Base-by-base conservation (phyloP, 2,113 vertebrate genomes). In the Calyptomena viridis region DNA sequence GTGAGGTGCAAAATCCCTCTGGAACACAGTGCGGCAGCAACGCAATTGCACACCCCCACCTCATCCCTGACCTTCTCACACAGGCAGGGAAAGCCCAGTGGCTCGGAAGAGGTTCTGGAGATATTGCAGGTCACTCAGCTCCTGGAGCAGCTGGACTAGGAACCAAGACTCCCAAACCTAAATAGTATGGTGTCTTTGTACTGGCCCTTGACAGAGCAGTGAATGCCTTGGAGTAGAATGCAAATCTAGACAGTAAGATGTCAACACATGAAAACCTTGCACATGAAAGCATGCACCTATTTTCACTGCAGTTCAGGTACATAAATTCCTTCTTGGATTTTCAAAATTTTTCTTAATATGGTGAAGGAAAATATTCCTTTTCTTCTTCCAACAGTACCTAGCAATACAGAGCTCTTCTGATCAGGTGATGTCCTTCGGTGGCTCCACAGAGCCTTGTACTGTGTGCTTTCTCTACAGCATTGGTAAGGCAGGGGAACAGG, bases 351-450 rank as follows among this genome's bases (percentile, higher is more conserved):
- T 84, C 22, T 37, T 82, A 69, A 24, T 3, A 10, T 2, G 1
- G 22, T 22, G 52, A 72, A 81, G 44, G 27, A 78, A 81, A 87
- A 72, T 8, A 39, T 16, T 83, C 0, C 24, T 73, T 53, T 69
- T 93, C 17, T 62, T 82, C 25, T 87, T 84, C 78, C 56, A 71
- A 31, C 93, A 99, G 98, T 98, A 99, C 50, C 97, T 99, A 50
- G 98, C 98, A 8, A 97, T 98, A 95, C 98, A 98, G 59, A 90
- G 99, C 69, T 94, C 97, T 50, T 92, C 98, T 6, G 98, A 98
- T 72, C 98, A 98, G 96, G 95, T 98, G 95, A 99, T 99, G 98
- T 97, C 97, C 87, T 99, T 99, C 35, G 97, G 98, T 27, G 98
- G 98, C 25, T 98, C 98, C 24, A 93, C 69, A 59, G 98, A 98